Conservation (phyloP, 1,140 invertebrate genomes). For the Procambarus virginalis region DNA sequence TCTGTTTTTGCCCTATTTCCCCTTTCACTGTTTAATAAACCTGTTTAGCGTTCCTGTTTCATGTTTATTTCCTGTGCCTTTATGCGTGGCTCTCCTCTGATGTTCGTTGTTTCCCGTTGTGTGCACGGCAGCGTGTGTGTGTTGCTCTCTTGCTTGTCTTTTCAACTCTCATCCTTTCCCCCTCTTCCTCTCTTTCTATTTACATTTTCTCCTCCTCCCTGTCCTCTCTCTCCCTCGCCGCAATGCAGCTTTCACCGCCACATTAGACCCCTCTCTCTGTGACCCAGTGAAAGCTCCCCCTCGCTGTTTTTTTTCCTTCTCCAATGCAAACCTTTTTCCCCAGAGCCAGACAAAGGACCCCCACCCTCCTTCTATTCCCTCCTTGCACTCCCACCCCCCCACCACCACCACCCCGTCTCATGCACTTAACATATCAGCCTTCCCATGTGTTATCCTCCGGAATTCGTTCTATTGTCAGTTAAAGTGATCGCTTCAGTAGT, state of each 20-base stretch:
- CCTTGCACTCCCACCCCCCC: no score
- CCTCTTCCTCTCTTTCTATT: neutral
- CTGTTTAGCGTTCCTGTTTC: neutral
- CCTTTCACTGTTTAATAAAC: no score
- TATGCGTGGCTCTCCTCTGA: neutral
- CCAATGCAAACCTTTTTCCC: conserved; percentile 6
- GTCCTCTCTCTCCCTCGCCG: neutral
- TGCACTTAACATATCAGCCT: neutral
- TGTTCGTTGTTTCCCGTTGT: neutral
- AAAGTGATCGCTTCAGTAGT: no score
- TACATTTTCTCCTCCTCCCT: no score
- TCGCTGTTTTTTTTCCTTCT: neutral
- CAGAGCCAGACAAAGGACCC: neutral
- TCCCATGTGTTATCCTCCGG: neutral
- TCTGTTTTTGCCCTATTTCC: no score
- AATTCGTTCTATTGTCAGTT: neutral
- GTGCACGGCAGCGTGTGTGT: neutral
- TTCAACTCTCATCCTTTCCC: neutral
- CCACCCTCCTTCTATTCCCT: neutral
- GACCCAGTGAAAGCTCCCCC: neutral
- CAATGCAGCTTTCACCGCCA: neutral
- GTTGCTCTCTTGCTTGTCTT: neutral
- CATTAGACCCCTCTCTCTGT: conserved; percentile 5
- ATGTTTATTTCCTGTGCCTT: neutral
- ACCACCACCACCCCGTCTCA: neutral